Percentiles rank a stretch among this genome's conserved stretches.
These are phyloP conservation scores for Malurus elegans DNA, from an alignment of 2,113 vertebrate species.

Conservation along the genomic window DNA sequence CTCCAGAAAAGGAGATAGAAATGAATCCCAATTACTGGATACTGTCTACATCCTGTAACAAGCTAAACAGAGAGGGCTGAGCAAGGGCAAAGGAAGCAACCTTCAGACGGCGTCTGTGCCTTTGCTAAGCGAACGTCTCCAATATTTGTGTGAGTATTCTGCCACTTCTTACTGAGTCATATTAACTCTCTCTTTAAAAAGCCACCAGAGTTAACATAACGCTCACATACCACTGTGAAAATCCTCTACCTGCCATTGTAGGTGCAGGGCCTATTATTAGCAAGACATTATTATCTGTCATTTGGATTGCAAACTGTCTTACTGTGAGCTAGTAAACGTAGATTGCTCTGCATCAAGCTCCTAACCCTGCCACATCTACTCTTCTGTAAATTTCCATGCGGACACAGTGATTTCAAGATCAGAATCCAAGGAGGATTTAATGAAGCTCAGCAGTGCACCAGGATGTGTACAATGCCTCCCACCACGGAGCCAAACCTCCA, in stretches of 20 bases:
- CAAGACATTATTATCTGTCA: not conserved
- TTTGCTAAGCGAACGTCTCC: not conserved
- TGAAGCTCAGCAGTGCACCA: not conserved
- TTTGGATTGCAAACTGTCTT: slow-evolving; percentile 12
- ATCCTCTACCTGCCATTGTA: slow-evolving; percentile 4
- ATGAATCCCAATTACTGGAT: not conserved
- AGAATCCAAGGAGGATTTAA: not conserved
- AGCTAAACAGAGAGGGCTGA: not conserved
- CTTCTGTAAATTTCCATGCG: not conserved
- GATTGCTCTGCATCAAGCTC: not conserved
- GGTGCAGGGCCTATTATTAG: slow-evolving; percentile 15
- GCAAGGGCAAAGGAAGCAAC: not conserved
- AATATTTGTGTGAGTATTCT: not conserved
- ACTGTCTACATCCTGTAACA: not conserved
- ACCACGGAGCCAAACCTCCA: not conserved
- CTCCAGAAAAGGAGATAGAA: slow-evolving; percentile 33
- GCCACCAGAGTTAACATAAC: not conserved
- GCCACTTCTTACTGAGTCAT: not conserved
- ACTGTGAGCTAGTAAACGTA: not conserved
- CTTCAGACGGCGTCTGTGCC: accelerated
- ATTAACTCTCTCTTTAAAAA: not conserved
- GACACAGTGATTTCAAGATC: not conserved
- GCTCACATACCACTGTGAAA: not conserved
- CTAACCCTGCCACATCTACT: not conserved
- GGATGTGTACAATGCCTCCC: not conserved